Conservation (phyloP, 1,140 invertebrate genomes). For the Lucilia cuprina region DNA sequence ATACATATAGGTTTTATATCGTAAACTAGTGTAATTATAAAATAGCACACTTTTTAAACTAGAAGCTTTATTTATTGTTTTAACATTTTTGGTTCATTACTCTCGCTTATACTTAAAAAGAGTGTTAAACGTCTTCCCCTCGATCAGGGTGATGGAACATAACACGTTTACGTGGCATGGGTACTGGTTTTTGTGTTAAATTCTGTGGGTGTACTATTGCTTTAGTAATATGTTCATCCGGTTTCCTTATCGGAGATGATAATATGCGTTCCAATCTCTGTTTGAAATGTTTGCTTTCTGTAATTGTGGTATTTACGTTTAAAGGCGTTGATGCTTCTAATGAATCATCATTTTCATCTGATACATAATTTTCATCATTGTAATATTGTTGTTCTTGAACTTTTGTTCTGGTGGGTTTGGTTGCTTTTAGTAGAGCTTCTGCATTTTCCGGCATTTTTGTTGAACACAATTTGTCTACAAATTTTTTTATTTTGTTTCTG, state of each 20-base stretch:
- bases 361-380: not conserved
- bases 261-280: conserved; percentile 50
- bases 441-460: conserved; percentile 46
- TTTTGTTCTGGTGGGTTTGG: conserved; percentile 44
- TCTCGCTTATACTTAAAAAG: not conserved
- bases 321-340: not conserved
- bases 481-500: conserved; percentile 56
- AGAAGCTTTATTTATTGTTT: not conserved
- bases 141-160: conserved; percentile 50
- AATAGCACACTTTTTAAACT: too few species aligned
- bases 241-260: conserved; percentile 44
- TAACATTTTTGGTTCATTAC: not conserved
- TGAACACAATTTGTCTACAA: conserved; percentile 57
- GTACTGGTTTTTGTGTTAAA: conserved; percentile 43
- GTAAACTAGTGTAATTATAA: too few species aligned
- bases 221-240: not conserved
- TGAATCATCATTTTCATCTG: conserved; percentile 25
- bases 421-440: conserved; percentile 45
- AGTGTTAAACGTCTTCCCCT: not conserved
- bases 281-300: conserved; percentile 46
- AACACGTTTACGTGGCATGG: conserved; percentile 55
- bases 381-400: conserved; percentile 26
- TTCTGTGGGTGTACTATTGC: not conserved
- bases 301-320: not conserved
- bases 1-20: too few species aligned